Evolutionary conservation across 92 coral and sea anemone species (phyloP), one percentile per base, ranked within the genome.

Genomic region (Plumapathes pennacea): DNA sequence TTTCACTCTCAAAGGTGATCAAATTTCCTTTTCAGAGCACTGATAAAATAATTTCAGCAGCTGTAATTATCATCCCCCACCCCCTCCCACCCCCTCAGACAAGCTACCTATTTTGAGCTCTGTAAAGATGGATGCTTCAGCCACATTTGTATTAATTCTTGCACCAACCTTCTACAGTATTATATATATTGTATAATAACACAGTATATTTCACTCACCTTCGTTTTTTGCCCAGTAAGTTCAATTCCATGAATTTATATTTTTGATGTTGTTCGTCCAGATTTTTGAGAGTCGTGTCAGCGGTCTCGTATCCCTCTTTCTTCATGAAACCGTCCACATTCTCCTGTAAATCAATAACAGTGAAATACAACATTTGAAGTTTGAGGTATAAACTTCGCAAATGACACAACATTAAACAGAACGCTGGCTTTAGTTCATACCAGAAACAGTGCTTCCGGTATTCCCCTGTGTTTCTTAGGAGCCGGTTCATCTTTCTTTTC

Each of bases 241-340:
- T 92, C 36, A 83, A 62, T 65, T 92, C 98, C 98, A 92, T 88
- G 52, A 84, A 92, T 56, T 92, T 92, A 62, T 92, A 92, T 62
- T 92, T 92, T 55, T 91, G 96, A 54, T 84, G 98, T 22, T 92
- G 96, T 48, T 92, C 98, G 30, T 92, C 98, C 0, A 92, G 70
- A 17, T 78, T 76, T 77, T 71, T 84, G n/a, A 92, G 72, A 1
- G 86, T 88, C 8, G 75, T 69, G 59, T 92, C 98, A 0, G 96
- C 98, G 4, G 89, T 56, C 15, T 92, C 98, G 32, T 59, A 58
- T 11, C 96, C 94, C 12, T 71, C 77, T 60, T 74, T 84, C 23
- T 46, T 74, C 96, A 92, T 92, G 59, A 84, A 92, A 7, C 76
- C 84, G 6, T 84, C 95, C 24, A 92, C 96, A 81, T 92, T 88